phyloP scores from a whole-genome alignment of 2,797 vertebrate genomes.

The Microctenopoma stevenorrisi region DNA sequence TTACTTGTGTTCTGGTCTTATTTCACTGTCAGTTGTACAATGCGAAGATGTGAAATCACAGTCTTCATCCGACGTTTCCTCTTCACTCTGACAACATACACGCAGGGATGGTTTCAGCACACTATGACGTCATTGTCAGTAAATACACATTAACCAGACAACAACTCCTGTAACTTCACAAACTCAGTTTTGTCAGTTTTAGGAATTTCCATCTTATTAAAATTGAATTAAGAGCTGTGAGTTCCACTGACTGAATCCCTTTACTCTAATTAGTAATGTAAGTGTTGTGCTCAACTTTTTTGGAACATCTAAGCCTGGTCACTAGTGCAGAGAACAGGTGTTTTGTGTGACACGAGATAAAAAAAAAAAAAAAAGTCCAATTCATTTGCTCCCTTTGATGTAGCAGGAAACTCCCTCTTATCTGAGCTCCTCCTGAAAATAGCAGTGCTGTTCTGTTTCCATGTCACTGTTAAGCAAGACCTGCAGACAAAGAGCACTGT shows the following conservation, averaged over 20 bases:
- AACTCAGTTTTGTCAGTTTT: background rate
- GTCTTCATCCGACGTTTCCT: background rate
- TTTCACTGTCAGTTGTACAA: background rate
- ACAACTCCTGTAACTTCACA: background rate
- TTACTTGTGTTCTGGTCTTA: background rate
- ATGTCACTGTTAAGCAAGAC: conserved; percentile 39
- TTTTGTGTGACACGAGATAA: background rate
- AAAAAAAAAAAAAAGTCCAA: background rate
- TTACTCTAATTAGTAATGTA: background rate
- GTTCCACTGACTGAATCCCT: no score
- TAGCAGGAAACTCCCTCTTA: conserved; percentile 71
- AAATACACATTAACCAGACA: conserved; percentile 7
- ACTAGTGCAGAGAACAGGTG: background rate
- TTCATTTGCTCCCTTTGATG: conserved; percentile 40
- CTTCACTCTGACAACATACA: background rate
- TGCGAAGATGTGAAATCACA: background rate
- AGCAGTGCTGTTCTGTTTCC: conserved; percentile 37
- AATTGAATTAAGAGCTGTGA: background rate
- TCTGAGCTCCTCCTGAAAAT: conserved; percentile 60
- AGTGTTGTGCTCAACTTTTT: background rate
- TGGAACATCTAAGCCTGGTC: background rate
- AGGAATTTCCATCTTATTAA: background rate
- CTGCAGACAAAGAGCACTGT: conserved; percentile 38
- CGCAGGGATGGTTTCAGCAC: background rate
- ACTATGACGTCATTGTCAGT: background rate